Evolutionary conservation across 2,113 vertebrate species (phyloP).

Genomic region (Gallinago paraguaiae): DNA sequence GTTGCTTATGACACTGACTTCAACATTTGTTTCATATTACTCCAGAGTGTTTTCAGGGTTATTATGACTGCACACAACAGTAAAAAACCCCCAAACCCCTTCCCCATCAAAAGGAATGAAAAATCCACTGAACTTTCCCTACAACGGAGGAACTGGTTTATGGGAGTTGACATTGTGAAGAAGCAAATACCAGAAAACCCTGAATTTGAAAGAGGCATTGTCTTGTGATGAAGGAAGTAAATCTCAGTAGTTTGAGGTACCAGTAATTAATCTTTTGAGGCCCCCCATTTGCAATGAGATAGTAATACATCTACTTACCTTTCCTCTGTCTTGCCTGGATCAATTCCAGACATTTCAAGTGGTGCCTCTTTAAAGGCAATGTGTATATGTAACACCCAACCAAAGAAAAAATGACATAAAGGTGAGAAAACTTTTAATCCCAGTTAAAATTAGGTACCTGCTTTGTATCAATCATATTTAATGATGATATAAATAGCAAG

Average conservation of each 20-base stretch:
- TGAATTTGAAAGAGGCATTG: neutral
- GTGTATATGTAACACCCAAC: neutral
- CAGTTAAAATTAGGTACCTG: neutral
- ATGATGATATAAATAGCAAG: neutral
- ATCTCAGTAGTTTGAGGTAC: neutral
- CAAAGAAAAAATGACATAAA: neutral
- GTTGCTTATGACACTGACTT: neutral
- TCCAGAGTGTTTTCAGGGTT: neutral
- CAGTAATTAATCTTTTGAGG: neutral
- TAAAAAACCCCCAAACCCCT: accelerated
- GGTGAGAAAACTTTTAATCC: neutral
- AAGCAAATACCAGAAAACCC: neutral
- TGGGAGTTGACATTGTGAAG: neutral
- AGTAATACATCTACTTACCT: neutral
- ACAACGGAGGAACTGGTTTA: neutral
- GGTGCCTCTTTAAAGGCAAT: neutral
- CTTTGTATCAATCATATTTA: neutral
- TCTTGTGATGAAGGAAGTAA: neutral
- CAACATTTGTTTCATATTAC: neutral
- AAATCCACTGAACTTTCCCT: neutral
- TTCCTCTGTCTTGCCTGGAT: neutral
- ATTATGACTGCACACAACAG: neutral
- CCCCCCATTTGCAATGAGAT: neutral
- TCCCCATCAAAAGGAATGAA: neutral
- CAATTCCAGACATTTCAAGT: neutral